phyloP scores from a whole-genome alignment of 2,888 invertebrate genomes.

The Lithophane semibrunnea region DNA sequence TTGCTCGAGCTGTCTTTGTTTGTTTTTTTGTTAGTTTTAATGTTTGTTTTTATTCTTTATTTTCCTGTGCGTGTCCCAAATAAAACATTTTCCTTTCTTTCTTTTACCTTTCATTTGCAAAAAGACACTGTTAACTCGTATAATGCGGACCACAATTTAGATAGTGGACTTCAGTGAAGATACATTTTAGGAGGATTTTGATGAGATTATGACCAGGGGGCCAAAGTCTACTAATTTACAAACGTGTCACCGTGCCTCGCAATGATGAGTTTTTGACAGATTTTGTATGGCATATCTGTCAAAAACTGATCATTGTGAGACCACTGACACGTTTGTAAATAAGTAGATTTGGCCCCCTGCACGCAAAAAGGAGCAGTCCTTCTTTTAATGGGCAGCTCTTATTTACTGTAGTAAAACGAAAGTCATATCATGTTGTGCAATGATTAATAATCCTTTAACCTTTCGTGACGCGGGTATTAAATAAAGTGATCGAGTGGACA shows the following conservation, averaged over 20 bases:
- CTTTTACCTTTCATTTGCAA: conserved; percentile 12
- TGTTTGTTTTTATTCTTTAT: too few species aligned
- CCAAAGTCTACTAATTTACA: too few species aligned
- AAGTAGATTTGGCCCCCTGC: background rate
- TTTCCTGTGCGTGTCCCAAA: too few species aligned
- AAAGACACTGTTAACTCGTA: background rate
- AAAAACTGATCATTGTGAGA: too few species aligned
- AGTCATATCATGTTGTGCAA: background rate
- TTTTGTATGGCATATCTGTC: too few species aligned
- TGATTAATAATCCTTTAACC: background rate
- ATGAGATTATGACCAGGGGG: background rate
- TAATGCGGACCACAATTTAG: conserved; percentile 16
- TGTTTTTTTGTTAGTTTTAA: background rate
- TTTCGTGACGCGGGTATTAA: background rate
- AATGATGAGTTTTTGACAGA: too few species aligned
- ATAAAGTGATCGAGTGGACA: background rate
- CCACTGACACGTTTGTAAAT: too few species aligned
- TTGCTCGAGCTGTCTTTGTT: background rate
- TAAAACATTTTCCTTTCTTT: too few species aligned
- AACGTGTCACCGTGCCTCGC: too few species aligned
- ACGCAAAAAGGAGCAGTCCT: background rate
- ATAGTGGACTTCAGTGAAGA: background rate
- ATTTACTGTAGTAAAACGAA: background rate
- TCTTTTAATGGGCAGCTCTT: background rate
- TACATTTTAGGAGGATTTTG: background rate